Percentiles rank a stretch among this genome's conserved stretches.
phyloP scores from a whole-genome alignment of 2,888 invertebrate genomes.

The Sesia apiformis region DNA sequence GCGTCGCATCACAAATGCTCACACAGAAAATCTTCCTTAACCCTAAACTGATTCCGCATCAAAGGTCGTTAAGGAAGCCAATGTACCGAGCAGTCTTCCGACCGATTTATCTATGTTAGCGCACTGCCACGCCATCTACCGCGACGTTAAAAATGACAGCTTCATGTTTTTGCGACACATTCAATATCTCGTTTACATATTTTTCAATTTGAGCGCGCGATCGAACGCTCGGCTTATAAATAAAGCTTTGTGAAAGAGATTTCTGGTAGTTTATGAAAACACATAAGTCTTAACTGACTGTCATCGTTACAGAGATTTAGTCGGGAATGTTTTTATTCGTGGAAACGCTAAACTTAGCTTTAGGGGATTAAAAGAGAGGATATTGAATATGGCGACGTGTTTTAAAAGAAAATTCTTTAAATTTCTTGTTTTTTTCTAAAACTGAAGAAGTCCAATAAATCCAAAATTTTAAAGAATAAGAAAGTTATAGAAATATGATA shows the following conservation, averaged over 20 bases:
- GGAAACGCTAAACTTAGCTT: conserved; percentile 21
- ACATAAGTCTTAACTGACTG: conserved; percentile 17
- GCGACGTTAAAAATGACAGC: conserved; percentile 58
- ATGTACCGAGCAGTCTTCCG: conserved; percentile 56
- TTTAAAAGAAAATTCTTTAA: conserved; percentile 9
- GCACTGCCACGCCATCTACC: conserved; percentile 38
- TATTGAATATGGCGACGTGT: conserved; percentile 16
- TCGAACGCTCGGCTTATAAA: conserved; percentile 38
- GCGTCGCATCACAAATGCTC: not conserved
- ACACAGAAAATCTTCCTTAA: conserved; percentile 50
- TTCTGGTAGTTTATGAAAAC: conserved; percentile 20
- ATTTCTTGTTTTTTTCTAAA: not conserved
- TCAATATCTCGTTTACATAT: conserved; percentile 62
- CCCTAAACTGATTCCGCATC: conserved; percentile 60
- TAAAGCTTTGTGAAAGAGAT: conserved; percentile 34
- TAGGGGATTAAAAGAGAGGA: conserved; percentile 21
- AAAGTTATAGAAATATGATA: no score
- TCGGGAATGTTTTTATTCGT: conserved; percentile 18
- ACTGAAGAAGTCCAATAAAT: no score
- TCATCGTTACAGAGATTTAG: conserved; percentile 10
- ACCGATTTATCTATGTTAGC: conserved; percentile 52
- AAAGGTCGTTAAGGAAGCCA: conserved; percentile 66
- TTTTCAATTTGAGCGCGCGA: conserved; percentile 55
- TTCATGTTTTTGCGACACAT: conserved; percentile 48
- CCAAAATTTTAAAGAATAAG: no score